Conservation (phyloP, 2,888 invertebrate species). For the Eupithecia subumbrata region DNA sequence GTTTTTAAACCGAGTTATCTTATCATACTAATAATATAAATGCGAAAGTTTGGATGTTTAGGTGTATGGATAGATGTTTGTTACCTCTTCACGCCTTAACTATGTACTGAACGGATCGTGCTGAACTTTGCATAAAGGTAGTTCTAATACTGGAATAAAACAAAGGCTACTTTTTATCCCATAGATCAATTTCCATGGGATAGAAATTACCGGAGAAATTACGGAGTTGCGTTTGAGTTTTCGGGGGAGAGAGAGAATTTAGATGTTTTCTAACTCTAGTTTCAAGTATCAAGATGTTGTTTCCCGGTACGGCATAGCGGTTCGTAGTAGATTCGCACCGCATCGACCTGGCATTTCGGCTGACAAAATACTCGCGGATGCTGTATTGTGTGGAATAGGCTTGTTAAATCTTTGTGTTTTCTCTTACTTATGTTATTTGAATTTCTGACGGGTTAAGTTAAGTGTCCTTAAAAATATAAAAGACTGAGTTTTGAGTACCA, state of each 20-base stretch:
- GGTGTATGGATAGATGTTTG: no score
- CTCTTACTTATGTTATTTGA: neutral
- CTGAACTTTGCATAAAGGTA: no score
- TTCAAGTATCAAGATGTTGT: conserved; percentile 60
- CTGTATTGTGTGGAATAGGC: conserved; percentile 58
- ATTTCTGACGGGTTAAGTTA: neutral
- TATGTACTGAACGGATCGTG: no score
- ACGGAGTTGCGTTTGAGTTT: neutral
- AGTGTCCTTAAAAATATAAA: neutral
- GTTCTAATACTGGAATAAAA: no score
- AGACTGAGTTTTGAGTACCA: neutral
- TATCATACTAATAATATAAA: no score
- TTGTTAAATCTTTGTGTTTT: conserved; percentile 36
- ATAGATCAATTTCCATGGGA: no score
- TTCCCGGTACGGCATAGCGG: conserved; percentile 61
- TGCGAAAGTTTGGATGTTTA: no score
- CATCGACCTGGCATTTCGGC: conserved; percentile 80
- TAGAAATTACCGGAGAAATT: no score
- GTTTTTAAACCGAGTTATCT: no score
- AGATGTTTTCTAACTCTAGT: conserved; percentile 22
- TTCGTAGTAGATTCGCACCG: conserved; percentile 75
- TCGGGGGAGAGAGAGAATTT: neutral
- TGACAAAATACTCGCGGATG: conserved; percentile 72
- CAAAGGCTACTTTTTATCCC: no score
- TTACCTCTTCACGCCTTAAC: no score